phyloP scores from a whole-genome alignment of 1,140 invertebrate genomes.

The Bactericera cockerelli region DNA sequence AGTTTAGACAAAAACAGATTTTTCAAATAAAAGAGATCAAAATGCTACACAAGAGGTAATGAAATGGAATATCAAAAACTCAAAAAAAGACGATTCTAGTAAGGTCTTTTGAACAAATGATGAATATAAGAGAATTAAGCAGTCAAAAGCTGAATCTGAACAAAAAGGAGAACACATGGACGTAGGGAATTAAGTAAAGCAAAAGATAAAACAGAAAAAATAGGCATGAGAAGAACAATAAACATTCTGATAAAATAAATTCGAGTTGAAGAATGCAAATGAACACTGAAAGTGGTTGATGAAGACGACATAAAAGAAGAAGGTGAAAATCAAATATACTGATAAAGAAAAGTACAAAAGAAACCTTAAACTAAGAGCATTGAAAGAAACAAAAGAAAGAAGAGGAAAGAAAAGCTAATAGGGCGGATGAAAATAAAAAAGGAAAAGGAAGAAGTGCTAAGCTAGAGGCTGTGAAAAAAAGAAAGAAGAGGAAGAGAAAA shows the following conservation, averaged over 20 bases:
- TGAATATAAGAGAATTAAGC: no score
- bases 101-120: no score
- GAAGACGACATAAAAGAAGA: no score
- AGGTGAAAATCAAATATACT: no score
- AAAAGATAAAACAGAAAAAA: neutral
- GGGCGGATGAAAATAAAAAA: conserved; percentile 18
- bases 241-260: neutral
- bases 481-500: conserved; percentile 11
- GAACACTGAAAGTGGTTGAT: no score
- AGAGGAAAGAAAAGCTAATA: conserved; percentile 12
- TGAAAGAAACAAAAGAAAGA: conserved; percentile 15
- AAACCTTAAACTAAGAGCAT: conserved; percentile 13
- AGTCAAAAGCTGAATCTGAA: neutral
- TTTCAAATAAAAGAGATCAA: neutral
- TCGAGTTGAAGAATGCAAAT: neutral
- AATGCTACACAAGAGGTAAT: neutral
- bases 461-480: neutral
- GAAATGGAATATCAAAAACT: no score
- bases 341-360: no score
- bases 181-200: neutral
- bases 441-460: conserved; percentile 14
- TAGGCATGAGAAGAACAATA: neutral
- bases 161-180: neutral
- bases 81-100: no score
- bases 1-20: neutral